Evolutionary conservation across 2,113 vertebrate species (phyloP), one percentile per base, ranked within the genome.

Genomic region (Cephalopholis sonnerati): DNA sequence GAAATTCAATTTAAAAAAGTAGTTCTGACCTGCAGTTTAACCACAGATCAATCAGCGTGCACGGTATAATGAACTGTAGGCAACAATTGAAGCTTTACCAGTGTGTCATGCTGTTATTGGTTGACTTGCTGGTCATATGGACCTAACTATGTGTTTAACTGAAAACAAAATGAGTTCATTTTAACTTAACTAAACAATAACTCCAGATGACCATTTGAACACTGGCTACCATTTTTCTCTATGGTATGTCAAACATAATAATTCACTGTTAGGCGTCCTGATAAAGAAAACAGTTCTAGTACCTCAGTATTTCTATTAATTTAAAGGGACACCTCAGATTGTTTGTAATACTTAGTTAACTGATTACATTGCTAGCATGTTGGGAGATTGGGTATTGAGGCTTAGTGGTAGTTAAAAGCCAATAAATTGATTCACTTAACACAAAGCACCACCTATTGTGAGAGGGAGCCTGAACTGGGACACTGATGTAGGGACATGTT

Each of bases 341-440:
- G 24, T 29, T 13, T 63, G 3, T 13, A 48, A 3, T 1, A 12
- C 54, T 50, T 0, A 29, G 3, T 81, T 50, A 13, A 22, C 22
- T 39, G 39, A 57, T 50, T 73, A 6, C 10, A 25, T 24, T 3
- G 36, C 54, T 48, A 64, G 7, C 58, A 51, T 58, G 50, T 20
- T 41, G 57, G 5, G 55, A 62, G 18, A 62, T 54, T 18, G 18
- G 24, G 3, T 12, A 0, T 32, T 20, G 41, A 46, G 46, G 46
- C 17, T 15, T 12, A 18, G n/a, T 24, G 55, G 7, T 4, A 18
- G 22, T 12, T 41, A 12, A 57, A 76, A 57, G 7, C 54, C 75
- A 64, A 79, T 79, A 63, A 0, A 72, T 63, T 25, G 44, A 79
- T 70, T 57, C 25, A 41, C 5, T 50, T 16, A 12, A 61, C 59